Evolutionary conservation across 1,140 invertebrate species (phyloP).

Genomic region (Lineus longissimus): DNA sequence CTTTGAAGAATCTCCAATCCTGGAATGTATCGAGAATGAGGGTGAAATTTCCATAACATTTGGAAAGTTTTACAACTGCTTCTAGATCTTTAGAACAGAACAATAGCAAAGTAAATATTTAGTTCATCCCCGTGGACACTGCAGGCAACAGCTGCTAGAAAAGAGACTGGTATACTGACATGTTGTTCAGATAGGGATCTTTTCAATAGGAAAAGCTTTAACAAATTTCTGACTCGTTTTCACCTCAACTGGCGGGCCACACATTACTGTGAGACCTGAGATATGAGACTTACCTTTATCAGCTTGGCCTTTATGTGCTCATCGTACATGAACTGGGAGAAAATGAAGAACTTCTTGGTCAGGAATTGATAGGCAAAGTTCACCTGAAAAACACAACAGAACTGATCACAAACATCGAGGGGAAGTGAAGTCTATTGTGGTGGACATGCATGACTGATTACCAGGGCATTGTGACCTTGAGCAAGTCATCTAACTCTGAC

Average conservation of each 20-base stretch:
- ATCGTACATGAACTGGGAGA: conserved; percentile 97
- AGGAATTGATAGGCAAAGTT: conserved; percentile 98
- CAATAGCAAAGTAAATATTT: conserved; percentile 7
- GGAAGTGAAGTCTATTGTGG: background rate
- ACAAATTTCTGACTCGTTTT: too few relatives aligned
- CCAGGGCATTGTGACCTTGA: background rate
- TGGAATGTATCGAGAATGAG: conserved; percentile 30
- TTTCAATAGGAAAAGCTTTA: too few relatives aligned
- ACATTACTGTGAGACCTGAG: too few relatives aligned
- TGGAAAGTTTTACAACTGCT: too few relatives aligned
- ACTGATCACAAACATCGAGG: background rate
- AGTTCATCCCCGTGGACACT: too few relatives aligned
- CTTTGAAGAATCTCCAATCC: conserved; percentile 74
- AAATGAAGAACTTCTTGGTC: conserved; percentile 86
- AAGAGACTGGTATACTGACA: too few relatives aligned
- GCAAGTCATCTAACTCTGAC: too few relatives aligned
- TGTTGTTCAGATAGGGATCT: too few relatives aligned
- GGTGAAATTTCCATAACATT: too few relatives aligned
- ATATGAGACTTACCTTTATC: conserved; percentile 62
- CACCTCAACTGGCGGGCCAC: too few relatives aligned
- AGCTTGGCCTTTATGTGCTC: conserved; percentile 96
- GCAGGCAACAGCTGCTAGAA: too few relatives aligned
- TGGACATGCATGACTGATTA: background rate
- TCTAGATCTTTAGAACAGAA: too few relatives aligned
- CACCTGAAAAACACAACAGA: conserved; percentile 57